These are phyloP conservation scores for Dastarcus helophoroides DNA, from an alignment of 2,888 invertebrate genomes.

Conservation along the genomic window DNA sequence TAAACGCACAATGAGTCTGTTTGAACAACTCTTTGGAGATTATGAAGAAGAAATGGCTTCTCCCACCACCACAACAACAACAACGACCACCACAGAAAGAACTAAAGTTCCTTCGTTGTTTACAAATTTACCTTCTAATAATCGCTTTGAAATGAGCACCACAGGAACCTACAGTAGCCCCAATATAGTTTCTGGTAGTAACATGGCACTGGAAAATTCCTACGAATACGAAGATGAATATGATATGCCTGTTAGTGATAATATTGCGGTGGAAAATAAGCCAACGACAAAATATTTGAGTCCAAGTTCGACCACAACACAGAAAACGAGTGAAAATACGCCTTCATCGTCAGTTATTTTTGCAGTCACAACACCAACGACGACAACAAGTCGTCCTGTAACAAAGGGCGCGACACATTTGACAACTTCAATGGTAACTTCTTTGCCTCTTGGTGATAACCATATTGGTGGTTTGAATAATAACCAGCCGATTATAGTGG, in stretches of 20 bases:
- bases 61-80: conserved; percentile 25
- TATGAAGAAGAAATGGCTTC: conserved; percentile 35
- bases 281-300: conserved; percentile 8
- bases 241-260: conserved; percentile 22
- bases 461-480: conserved; percentile 19
- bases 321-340: conserved; percentile 13
- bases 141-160: conserved; percentile 14
- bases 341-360: conserved; percentile 14
- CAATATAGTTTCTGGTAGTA: conserved; percentile 22
- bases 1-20: conserved; percentile 31
- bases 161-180: conserved; percentile 14
- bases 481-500: conserved; percentile 31
- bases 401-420: conserved; percentile 6
- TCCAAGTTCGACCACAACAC: conserved; percentile 14
- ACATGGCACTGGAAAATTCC: conserved; percentile 23
- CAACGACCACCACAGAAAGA: conserved; percentile 11
- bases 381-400: conserved; percentile 14
- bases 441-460: conserved; percentile 31
- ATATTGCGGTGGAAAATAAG: conserved; percentile 27
- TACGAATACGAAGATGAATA: conserved; percentile 32
- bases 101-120: conserved; percentile 19
- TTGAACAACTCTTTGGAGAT: conserved; percentile 36
- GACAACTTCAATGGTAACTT: conserved; percentile 28
- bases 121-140: conserved; percentile 20
- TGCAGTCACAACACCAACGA: conserved; percentile 15